These are phyloP conservation scores for Corythoichthys intestinalis DNA, from an alignment of 2,113 vertebrate genomes.

Conservation along the genomic window DNA sequence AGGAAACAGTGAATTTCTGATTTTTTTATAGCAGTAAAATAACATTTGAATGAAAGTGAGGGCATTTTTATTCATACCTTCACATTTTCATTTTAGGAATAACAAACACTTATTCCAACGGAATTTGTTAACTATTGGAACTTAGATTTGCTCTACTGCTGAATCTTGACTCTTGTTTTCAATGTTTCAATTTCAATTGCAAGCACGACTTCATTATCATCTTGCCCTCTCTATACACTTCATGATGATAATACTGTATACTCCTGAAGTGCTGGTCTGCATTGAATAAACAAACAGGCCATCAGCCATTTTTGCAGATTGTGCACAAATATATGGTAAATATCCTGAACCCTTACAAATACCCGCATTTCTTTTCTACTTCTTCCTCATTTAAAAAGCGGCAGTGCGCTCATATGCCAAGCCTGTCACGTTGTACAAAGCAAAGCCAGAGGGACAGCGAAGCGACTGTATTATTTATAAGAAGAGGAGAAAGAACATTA, in stretches of 20 bases:
- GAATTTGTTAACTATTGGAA: no score
- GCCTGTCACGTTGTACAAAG: constrained; percentile 47
- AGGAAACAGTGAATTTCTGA: no score
- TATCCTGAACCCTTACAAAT: neutral
- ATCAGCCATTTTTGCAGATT: neutral
- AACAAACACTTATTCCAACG: no score
- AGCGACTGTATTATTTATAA: constrained; percentile 60
- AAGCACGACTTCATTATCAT: neutral
- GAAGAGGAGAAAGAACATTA: constrained; percentile 62
- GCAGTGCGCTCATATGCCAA: constrained; percentile 21
- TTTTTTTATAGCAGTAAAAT: no score
- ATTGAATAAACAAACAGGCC: constrained; percentile 4
- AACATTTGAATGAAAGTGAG: neutral
- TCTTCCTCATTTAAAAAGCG: constrained; percentile 17
- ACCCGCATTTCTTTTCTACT: constrained; percentile 1
- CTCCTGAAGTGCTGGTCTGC: neutral
- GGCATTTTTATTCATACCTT: neutral
- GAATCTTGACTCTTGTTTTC: neutral
- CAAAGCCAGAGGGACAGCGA: constrained; percentile 50
- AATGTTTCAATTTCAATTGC: neutral
- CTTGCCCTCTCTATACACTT: neutral
- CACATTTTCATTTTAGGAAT: neutral
- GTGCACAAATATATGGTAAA: constrained; percentile 2
- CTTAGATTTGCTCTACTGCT: no score
- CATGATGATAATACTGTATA: neutral